Evolutionary conservation across 2,888 invertebrate genomes (phyloP).

Genomic region (Reticulitermes lucifugus): DNA sequence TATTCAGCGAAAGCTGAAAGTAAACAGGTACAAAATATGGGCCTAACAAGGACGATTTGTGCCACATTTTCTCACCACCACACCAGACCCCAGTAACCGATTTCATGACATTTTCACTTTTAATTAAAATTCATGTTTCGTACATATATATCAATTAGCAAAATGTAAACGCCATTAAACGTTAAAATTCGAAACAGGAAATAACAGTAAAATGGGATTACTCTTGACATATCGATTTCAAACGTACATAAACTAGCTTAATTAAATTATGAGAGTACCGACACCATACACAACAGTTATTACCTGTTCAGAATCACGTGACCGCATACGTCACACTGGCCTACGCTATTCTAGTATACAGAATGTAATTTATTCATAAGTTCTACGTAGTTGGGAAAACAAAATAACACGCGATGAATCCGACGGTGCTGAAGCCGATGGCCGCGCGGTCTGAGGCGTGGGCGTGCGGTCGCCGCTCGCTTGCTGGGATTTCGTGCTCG

Average conservation of each 20-base stretch:
- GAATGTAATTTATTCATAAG: no score
- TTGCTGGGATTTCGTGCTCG: no score
- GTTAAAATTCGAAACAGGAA: not conserved
- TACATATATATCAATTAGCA: not conserved
- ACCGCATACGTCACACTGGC: no score
- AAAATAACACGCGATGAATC: no score
- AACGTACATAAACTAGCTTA: not conserved
- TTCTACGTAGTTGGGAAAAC: no score
- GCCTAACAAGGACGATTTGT: not conserved
- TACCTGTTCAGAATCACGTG: not conserved
- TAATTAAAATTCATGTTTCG: slow-evolving; percentile 8
- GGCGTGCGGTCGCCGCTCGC: no score
- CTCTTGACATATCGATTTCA: not conserved
- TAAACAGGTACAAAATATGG: not conserved
- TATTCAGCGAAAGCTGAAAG: not conserved
- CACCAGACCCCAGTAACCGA: not conserved
- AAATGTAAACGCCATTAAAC: slow-evolving; percentile 8
- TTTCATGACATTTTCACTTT: slow-evolving; percentile 17
- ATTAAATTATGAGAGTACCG: not conserved
- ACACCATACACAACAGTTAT: not conserved
- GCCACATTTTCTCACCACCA: not conserved
- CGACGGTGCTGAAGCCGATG: no score
- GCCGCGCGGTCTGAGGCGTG: no score
- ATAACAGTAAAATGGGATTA: slow-evolving; percentile 22
- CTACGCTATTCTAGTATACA: no score